A percentile compares a stretch with the other conserved stretches of the same genome.
phyloP scores from a whole-genome alignment of 2,888 invertebrate species.

The Athripsodes cinereus region DNA sequence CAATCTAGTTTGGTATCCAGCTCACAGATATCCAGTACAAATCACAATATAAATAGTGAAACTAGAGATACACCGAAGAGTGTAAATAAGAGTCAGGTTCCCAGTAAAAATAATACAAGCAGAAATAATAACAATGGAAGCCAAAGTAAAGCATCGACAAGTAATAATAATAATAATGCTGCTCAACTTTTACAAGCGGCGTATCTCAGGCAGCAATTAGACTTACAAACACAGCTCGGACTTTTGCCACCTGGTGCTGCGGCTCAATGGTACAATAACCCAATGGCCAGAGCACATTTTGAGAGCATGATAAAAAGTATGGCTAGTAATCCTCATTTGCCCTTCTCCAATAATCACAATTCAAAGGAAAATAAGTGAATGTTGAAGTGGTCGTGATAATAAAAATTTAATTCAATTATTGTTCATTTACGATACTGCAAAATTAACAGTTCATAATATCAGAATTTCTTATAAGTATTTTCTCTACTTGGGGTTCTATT shows the following conservation, averaged over 20 bases:
- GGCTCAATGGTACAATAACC: slow-evolving; percentile 26
- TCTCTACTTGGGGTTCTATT: too few relatives aligned
- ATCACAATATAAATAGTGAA: slow-evolving; percentile 31
- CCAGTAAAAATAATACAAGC: slow-evolving; percentile 31
- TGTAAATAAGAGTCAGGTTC: slow-evolving; percentile 36
- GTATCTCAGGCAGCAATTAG: slow-evolving; percentile 24
- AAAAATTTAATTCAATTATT: too few relatives aligned
- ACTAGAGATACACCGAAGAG: slow-evolving; percentile 39
- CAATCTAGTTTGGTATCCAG: slow-evolving; percentile 45
- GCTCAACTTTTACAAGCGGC: slow-evolving; percentile 19
- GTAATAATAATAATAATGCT: slow-evolving; percentile 1
- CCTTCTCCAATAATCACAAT: slow-evolving; percentile 14
- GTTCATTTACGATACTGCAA: too few relatives aligned
- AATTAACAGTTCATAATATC: too few relatives aligned
- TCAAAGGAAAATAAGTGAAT: slow-evolving; percentile 8
- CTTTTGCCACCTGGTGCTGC: slow-evolving; percentile 24
- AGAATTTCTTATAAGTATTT: too few relatives aligned
- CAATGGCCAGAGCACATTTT: slow-evolving; percentile 25
- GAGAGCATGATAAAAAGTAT: slow-evolving; percentile 41
- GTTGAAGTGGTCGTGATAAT: too few relatives aligned
- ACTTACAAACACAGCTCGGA: slow-evolving; percentile 22
- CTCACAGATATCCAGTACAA: slow-evolving; percentile 38
- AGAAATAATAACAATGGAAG: not conserved
- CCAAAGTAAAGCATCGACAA: slow-evolving; percentile 5
- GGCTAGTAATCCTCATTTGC: slow-evolving; percentile 36